Evolutionary conservation across 2,113 vertebrate genomes (phyloP), one percentile per base, ranked within the genome.

Genomic region (Gymnogyps californianus): DNA sequence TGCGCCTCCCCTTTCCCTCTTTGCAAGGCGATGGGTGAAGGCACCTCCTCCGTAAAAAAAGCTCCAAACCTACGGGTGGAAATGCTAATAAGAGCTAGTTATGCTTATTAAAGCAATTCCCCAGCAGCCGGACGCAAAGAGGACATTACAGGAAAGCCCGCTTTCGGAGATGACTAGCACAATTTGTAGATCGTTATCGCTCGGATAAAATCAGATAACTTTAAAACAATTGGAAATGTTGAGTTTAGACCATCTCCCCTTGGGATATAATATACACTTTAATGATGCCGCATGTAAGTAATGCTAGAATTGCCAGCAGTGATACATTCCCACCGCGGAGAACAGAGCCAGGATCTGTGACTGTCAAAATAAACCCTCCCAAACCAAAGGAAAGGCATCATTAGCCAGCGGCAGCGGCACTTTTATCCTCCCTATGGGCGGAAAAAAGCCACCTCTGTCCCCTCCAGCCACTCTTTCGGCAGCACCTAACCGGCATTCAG

Each of bases 171-270:
- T 46, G 90, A 88, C 76, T 83, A 34, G 67, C 2, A 26, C 94
- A 71, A 95, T 93, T 95, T 96, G 95, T 95, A 91, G 89, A 87
- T 93, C 67, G 29, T 91, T 92, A 94, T 81, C 54, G 11, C 91
- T 57, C 8, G 5, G 69, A 38, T 84, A 57, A 79, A 91, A 92
- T 84, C 91, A 69, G 91, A 76, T 87, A 57, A 92, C 89, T 93
- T 81, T 17, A 84, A 90, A 93, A 96, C 90, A 94, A 94, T 81
- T 84, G 96, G 74, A 88, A 90, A 70, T 25, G 64, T 70, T 92
- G 92, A 95, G 92, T 94, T 96, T 79, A 93, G 86, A 54, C 58
- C 88, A 5, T 36, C 26, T 46, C 29, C 92, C 95, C 92, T 25
- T 62, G 95, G 94, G 94, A 93, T 61, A 51, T 9, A 83, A 87